Evolutionary conservation across 2,888 invertebrate genomes (phyloP), one percentile per base, ranked within the genome.

Genomic region (Aphelenchoides bicaudatus): DNA sequence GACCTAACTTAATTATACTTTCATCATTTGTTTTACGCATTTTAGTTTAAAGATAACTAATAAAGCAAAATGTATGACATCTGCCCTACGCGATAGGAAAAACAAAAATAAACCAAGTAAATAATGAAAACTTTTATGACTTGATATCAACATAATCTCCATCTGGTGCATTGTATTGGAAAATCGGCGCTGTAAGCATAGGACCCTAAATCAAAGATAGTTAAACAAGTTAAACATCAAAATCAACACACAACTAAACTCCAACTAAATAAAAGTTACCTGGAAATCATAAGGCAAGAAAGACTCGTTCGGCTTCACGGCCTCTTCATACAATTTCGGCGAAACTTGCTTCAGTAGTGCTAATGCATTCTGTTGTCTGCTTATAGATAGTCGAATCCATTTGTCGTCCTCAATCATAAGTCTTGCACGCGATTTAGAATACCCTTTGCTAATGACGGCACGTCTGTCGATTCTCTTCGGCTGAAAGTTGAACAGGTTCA

Each of bases 141-240:
- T 89, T 86, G 29, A 88, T 82, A 79, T 92, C 88, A 23, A 86
- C 79, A 78, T 91, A 93, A 73, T 92, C 90, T 37, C 96, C 96
- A 81, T 96, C 93, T 0, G 90, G 89, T 46, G 86, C 85, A 0
- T 85, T 84, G 79, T 90, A 94, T 63, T 86, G 84, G 74, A 86
- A 84, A 58, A 90, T 88, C 0, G 91, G 86, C 2, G 92, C 91
- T 0, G 91, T 91, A 28, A 86, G 83, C 0, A 87, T 85, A 0
- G 93, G 89, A 0, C 93, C 92, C 58, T 83, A 83, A 1, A 84
- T 77, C 21, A 83, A n/a, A n/a, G n/a, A n/a, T n/a, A n/a, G n/a
- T n/a, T n/a, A n/a, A n/a, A n/a, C n/a, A n/a, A n/a, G n/a, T n/a
- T n/a, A n/a, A n/a, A n/a, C n/a, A n/a, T n/a, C n/a, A n/a, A n/a